phyloP scores from a whole-genome alignment of 2,888 invertebrate species.

The Ennomos quercinarius region DNA sequence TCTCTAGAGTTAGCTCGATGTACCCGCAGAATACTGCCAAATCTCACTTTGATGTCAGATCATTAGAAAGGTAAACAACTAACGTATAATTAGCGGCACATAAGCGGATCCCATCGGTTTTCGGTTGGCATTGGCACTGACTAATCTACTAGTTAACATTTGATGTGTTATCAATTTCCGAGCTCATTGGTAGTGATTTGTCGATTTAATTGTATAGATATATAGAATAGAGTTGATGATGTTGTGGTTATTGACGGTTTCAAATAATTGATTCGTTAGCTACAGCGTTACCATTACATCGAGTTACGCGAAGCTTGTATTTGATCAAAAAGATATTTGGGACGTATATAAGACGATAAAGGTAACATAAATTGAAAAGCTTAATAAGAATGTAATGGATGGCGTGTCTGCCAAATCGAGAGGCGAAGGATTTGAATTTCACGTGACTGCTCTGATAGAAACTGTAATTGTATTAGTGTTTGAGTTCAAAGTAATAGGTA shows the following conservation, averaged over 20 bases:
- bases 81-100: conserved; percentile 70
- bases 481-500: conserved; percentile 5
- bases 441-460: conserved; percentile 32
- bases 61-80: conserved; percentile 71
- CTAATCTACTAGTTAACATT: conserved; percentile 68
- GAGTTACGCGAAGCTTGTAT: conserved; percentile 18
- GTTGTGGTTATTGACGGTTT: conserved; percentile 36
- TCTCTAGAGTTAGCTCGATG: conserved; percentile 37
- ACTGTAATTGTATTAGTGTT: conserved; percentile 29
- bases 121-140: conserved; percentile 55
- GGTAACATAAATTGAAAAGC: conserved; percentile 22
- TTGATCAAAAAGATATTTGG: conserved; percentile 22
- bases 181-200: conserved; percentile 54
- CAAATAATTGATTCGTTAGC: conserved; percentile 32
- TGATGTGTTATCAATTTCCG: conserved; percentile 63
- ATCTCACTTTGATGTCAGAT: conserved; percentile 68
- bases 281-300: conserved; percentile 25
- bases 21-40: conserved; percentile 42
- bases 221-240: conserved; percentile 16
- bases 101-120: conserved; percentile 66
- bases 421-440: conserved; percentile 34
- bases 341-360: conserved; percentile 21
- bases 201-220: conserved; percentile 42
- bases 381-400: conserved; percentile 30
- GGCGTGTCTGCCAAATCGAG: conserved; percentile 38